These are phyloP conservation scores for Orchestia grillus DNA, from an alignment of 1,140 invertebrate genomes.

Conservation along the genomic window DNA sequence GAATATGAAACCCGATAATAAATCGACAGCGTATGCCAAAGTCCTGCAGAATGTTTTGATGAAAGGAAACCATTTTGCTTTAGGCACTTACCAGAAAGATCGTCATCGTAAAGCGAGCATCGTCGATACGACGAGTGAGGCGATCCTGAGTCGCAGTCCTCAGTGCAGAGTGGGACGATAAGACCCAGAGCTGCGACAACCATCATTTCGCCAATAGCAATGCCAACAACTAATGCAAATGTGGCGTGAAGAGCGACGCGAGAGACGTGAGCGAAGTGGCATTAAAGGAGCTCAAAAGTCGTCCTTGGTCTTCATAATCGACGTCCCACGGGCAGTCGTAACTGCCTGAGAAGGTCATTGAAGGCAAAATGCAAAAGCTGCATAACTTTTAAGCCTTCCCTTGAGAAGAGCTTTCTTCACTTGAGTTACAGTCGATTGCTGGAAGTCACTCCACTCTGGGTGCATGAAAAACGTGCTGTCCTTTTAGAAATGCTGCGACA, in stretches of 20 bases:
- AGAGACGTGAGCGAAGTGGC: background rate
- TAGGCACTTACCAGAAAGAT: background rate
- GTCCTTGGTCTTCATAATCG: background rate
- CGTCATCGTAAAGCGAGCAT: background rate
- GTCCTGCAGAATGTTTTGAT: background rate
- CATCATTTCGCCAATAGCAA: background rate
- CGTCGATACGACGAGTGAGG: background rate
- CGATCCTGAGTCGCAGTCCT: background rate
- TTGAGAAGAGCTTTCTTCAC: background rate
- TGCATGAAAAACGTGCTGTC: background rate
- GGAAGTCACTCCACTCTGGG: background rate
- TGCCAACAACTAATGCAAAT: background rate
- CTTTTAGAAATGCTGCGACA: background rate
- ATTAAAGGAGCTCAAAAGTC: background rate
- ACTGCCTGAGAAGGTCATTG: background rate
- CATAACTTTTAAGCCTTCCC: background rate
- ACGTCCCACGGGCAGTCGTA: background rate
- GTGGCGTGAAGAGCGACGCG: background rate
- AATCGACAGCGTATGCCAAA: background rate
- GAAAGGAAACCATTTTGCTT: background rate
- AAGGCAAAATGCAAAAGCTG: background rate
- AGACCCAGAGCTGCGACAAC: background rate
- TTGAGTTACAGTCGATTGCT: background rate
- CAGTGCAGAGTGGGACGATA: background rate
- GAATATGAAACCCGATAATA: background rate